phyloP scores from a whole-genome alignment of 1,140 invertebrate genomes.

The Phortica variegata region DNA sequence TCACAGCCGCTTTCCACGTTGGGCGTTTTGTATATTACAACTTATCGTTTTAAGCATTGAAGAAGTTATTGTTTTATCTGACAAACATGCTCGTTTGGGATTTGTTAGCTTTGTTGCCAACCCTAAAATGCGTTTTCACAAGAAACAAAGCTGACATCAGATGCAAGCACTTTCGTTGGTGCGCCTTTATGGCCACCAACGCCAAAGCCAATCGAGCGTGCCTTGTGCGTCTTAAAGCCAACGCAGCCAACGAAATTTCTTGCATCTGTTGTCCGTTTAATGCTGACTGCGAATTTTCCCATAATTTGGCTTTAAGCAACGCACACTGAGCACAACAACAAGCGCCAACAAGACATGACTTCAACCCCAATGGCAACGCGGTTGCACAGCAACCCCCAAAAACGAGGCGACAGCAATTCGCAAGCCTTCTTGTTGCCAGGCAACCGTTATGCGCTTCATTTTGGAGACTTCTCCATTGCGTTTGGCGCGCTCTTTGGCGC shows the following conservation, averaged over 20 bases:
- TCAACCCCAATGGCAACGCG: slow-evolving; percentile 3
- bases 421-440: slow-evolving; percentile 22
- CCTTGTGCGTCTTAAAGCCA: too few relatives aligned
- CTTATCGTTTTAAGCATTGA: too few relatives aligned
- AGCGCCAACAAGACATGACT: neutral
- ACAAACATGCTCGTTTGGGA: too few relatives aligned
- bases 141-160: too few relatives aligned
- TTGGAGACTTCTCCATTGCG: slow-evolving; percentile 35
- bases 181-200: too few relatives aligned
- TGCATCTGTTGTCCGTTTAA: slow-evolving; percentile 43
- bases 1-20: slow-evolving; percentile 1
- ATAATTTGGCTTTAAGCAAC: slow-evolving; percentile 4
- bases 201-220: too few relatives aligned
- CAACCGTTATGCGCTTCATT: slow-evolving; percentile 22
- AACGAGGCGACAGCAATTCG: slow-evolving; percentile 1
- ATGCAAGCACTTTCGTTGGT: too few relatives aligned
- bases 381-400: slow-evolving; percentile 25
- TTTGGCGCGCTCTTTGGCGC: too few relatives aligned
- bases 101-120: too few relatives aligned
- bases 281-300: slow-evolving; percentile 32
- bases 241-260: slow-evolving; percentile 38
- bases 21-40: too few relatives aligned
- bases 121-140: too few relatives aligned
- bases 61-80: too few relatives aligned
- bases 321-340: neutral